Percentiles rank a stretch among this genome's conserved stretches.
phyloP scores from a whole-genome alignment of 2,888 invertebrate species.

The Tetragonula carbonaria region DNA sequence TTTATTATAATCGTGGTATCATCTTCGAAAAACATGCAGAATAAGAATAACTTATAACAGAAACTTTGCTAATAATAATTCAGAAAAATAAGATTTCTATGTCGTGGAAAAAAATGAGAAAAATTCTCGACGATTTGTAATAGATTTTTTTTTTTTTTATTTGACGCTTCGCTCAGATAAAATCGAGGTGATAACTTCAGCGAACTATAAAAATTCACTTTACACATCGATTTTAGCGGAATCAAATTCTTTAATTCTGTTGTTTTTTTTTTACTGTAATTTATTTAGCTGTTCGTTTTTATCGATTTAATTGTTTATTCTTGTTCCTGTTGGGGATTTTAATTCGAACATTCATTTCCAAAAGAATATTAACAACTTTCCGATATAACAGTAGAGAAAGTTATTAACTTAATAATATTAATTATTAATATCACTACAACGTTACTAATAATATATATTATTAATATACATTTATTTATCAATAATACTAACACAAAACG shows the following conservation, averaged over 20 bases:
- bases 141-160: not conserved
- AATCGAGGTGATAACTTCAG: not conserved
- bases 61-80: not conserved
- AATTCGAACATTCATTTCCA: not conserved
- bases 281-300: too few relatives aligned
- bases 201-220: not conserved
- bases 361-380: not conserved
- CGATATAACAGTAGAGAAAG: not conserved
- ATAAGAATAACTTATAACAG: not conserved
- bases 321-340: not conserved
- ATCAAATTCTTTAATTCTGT: not conserved
- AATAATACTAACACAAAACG: not conserved
- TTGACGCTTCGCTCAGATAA: not conserved
- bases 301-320: not conserved
- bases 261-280: not conserved
- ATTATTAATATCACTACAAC: too few relatives aligned
- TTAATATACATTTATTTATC: not conserved
- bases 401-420: not conserved
- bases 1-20: not conserved
- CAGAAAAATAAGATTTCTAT: not conserved
- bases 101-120: not conserved
- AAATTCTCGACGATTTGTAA: not conserved
- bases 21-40: not conserved
- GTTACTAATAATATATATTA: not conserved
- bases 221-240: not conserved